Base-by-base conservation (phyloP, 2,113 vertebrate genomes). In the Telmatochromis bifrenatus region DNA sequence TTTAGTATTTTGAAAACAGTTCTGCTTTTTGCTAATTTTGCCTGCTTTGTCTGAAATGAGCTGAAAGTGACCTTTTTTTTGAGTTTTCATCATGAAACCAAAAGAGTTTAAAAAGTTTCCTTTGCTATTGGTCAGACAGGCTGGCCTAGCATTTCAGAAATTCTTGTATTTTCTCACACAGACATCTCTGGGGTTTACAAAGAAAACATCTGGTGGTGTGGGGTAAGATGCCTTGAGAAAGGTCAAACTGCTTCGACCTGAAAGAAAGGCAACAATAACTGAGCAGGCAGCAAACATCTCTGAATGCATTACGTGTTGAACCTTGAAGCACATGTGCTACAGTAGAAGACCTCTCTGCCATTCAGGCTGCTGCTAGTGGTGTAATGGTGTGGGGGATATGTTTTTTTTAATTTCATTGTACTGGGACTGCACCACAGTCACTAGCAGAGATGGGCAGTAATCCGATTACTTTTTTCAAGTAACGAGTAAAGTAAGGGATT, bases 181-280 rank as follows among this genome's bases (percentile, higher is more conserved):
- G 4, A 33, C 31, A n/a, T 65, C 60, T 35, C 17, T n/a, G 9
- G 6, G 9, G 31, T 65, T 65, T 4, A 65, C 4, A 56, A 13
- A 55, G 7, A 55, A 55, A 55, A 55, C 21, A 26, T 26, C 12
- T 0, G 7, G 21, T 55, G 54, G 21, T 56, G 0, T 26, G 21
- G 21, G 21, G 54, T 12, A 14, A 21, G 54, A 2, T 26, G 12
- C 21, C 54, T 26, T 5, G 54, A 37, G 17, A 35, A n/a, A 12
- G 31, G 17, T 4, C 17, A n/a, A 35, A 65, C 60, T 65, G 33
- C 10, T 12, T 12, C 0, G 17, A n/a, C 9, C 15, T 37, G 60
- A 65, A 0, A 65, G 60, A 35, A 37, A n/a, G 3, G 17, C 60
- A 37, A 37, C 19, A n/a, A 3, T 21, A 65, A 7, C 33, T 5